Conservation (phyloP, 2,113 vertebrate genomes). For the Lathamus discolor region DNA sequence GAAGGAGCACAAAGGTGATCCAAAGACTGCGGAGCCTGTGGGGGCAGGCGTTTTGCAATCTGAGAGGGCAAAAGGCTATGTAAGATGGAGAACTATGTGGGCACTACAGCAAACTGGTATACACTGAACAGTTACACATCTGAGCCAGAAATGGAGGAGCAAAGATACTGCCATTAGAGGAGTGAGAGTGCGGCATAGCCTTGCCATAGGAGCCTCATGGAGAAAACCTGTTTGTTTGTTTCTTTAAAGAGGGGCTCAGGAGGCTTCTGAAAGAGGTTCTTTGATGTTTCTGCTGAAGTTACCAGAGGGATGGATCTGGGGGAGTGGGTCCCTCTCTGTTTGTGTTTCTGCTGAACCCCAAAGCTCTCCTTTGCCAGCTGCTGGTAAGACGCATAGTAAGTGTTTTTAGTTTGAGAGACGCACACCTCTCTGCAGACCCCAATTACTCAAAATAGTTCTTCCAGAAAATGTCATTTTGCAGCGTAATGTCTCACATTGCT, state of each 20-base stretch:
- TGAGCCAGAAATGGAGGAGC: background rate
- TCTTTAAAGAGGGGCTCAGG: background rate
- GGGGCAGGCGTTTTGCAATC: background rate
- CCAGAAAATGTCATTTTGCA: background rate
- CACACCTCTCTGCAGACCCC: background rate
- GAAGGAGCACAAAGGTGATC: background rate
- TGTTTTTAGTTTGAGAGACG: background rate
- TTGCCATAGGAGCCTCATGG: background rate
- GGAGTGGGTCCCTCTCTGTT: background rate
- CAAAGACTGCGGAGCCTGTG: background rate
- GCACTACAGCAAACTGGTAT: background rate
- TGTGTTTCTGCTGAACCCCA: background rate
- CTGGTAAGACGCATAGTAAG: background rate
- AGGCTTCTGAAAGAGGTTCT: background rate
- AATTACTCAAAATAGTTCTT: background rate
- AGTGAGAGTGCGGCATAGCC: background rate
- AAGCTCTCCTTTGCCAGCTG: background rate
- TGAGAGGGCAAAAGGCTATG: background rate
- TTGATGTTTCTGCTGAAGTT: background rate
- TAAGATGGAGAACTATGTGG: background rate
- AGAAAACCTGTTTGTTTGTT: background rate
- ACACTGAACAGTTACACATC: background rate
- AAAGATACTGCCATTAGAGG: background rate
- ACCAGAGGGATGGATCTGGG: background rate
- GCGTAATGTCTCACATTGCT: background rate